phyloP scores from a whole-genome alignment of 1,140 invertebrate species.

The Patella vulgata region DNA sequence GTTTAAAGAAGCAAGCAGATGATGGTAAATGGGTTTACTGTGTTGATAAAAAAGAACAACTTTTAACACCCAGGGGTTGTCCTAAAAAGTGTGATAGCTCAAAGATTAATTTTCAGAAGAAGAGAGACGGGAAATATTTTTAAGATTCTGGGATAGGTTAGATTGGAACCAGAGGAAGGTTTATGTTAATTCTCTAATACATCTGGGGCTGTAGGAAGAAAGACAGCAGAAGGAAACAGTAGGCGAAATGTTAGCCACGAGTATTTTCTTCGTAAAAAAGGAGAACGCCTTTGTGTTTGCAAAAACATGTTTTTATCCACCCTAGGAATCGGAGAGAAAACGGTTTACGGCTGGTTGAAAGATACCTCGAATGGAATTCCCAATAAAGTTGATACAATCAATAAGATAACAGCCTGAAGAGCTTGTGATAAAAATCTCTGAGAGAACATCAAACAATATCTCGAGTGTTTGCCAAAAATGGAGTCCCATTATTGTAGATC shows the following conservation, averaged over 20 bases:
- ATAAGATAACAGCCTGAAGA: too few species aligned
- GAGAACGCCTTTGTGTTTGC: not conserved
- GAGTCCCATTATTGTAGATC: constrained; percentile 4
- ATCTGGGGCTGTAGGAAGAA: not conserved
- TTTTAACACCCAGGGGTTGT: too few species aligned
- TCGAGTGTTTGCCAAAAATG: not conserved
- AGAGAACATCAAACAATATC: not conserved
- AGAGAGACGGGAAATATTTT: too few species aligned
- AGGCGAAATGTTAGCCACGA: constrained; percentile 2
- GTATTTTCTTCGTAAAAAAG: constrained; percentile 6
- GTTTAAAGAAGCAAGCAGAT: too few species aligned
- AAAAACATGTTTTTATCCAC: constrained; percentile 3
- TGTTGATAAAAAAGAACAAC: too few species aligned
- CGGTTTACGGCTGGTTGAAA: constrained; percentile 3
- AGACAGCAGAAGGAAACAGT: not conserved
- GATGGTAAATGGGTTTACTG: too few species aligned
- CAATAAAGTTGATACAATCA: too few species aligned
- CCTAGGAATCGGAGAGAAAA: constrained; percentile 1
- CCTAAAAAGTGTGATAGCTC: too few species aligned
- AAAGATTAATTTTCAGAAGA: too few species aligned
- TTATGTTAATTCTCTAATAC: too few species aligned
- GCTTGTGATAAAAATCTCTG: not conserved
- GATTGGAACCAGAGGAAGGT: too few species aligned
- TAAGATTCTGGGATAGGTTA: too few species aligned
- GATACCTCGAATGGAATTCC: not conserved